Base-by-base conservation (phyloP, 2,113 vertebrate species). In the Ceuthmochares aereus region DNA sequence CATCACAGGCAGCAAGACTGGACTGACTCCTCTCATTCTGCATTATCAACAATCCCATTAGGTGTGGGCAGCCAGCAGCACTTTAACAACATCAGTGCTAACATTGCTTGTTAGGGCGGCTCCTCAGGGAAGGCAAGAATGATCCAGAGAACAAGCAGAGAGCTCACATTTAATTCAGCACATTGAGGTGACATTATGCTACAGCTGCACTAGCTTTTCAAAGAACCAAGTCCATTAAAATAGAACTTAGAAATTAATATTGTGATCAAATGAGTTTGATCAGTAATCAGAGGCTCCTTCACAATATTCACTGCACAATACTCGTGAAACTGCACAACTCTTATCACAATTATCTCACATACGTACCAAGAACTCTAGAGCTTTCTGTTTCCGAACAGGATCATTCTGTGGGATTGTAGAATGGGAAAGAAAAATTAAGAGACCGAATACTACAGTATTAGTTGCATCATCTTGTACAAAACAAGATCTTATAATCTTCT, bases 321-420 rank as follows among this genome's bases (percentile, higher is more conserved):
- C 12, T 4, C 15, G 18, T 51, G 5, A 76, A 90, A 63, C 16
- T 10, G 36, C 22, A 7, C 4, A 2, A 62, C 6, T 32, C 52
- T 25, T 12, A 37, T 2, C 45, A 64, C 29, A 26, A 8, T 64
- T n/a, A 81, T 16, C 75, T 54, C 58, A 25, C 17, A n/a, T 43
- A 96, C 93, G 7, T 95, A 97, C 96, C 96, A 97, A 69, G 77
- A 95, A 96, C n/a, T 96, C 77, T 5, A 97, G 60, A 63, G 95
- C 97, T 83, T 95, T 97, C 69, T 92, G 72, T 43, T 94, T 97
- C 83, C 59, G 47, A 94, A 95, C 67, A 70, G 97, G 91, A 83
- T 97, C 85, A 0, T 97, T 97, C 97, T 97, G 80, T 56, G 55
- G 49, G 34, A 93, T 87, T 84, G 37, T 0, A 93, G 36, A 89